Conservation (phyloP, 2,113 vertebrate genomes). For the Formicarius rufipectus region DNA sequence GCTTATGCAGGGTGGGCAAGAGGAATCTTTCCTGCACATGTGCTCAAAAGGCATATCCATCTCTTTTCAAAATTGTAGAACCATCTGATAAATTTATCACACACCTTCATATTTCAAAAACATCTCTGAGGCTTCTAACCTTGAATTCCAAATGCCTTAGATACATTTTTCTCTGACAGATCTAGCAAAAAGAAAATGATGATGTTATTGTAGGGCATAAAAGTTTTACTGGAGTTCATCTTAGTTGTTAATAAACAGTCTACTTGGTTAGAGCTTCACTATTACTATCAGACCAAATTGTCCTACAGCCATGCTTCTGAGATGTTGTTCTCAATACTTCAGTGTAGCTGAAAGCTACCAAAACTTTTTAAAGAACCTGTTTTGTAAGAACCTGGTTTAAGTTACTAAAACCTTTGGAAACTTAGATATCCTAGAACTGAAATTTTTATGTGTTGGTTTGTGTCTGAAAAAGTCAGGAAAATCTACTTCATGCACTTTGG, state of each 20-base stretch:
- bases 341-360: not conserved
- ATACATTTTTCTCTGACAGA: not conserved
- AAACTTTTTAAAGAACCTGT: not conserved
- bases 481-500: not conserved
- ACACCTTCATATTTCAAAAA: slow-evolving; percentile 8
- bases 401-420: not conserved
- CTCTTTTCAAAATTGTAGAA: not conserved
- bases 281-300: not conserved
- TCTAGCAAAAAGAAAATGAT: not conserved
- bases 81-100: not conserved
- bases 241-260: not conserved
- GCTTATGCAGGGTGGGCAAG: not conserved
- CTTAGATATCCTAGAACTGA: not conserved
- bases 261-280: not conserved
- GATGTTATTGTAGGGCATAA: not conserved
- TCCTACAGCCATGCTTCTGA: not conserved
- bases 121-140: not conserved
- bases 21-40: not conserved
- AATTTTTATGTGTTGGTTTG: not conserved
- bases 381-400: not conserved
- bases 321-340: not conserved
- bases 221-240: not conserved
- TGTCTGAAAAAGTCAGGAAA: not conserved
- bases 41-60: not conserved
- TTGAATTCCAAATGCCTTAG: not conserved